phyloP scores from a whole-genome alignment of 2,113 vertebrate genomes.

The Eretmodus cyanostictus region DNA sequence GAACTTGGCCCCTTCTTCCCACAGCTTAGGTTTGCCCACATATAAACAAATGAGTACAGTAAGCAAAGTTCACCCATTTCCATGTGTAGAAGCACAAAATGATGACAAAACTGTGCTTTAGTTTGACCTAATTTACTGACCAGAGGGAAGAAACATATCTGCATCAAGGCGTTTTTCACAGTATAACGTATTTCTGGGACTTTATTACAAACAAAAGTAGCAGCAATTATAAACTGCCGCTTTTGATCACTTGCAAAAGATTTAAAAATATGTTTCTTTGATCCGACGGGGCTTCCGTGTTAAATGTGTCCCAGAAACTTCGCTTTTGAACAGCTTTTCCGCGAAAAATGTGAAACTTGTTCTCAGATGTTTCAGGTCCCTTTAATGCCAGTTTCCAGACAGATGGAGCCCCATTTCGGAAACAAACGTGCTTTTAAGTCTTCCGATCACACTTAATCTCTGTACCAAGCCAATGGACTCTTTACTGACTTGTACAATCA shows the following conservation, averaged over 20 bases:
- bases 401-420: not conserved
- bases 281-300: not conserved
- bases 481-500: not conserved
- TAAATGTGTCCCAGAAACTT: not conserved
- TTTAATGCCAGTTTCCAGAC: conserved; percentile 1
- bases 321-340: not conserved
- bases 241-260: not conserved
- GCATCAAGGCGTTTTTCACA: not conserved
- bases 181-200: not conserved
- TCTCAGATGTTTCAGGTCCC: conserved; percentile 19
- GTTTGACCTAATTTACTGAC: not conserved
- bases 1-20: not conserved
- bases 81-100: not conserved
- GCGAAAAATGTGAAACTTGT: not conserved
- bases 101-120: not conserved
- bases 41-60: not conserved
- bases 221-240: not conserved
- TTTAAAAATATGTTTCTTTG: not conserved
- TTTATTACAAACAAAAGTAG: not conserved
- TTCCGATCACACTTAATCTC: not conserved
- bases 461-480: not conserved
- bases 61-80: not conserved
- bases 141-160: not conserved
- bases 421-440: not conserved
- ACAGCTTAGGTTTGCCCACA: not conserved